Evolutionary conservation across 2,888 invertebrate genomes (phyloP), one percentile per base, ranked within the genome.

Genomic region (Drosophila suboccidentalis): DNA sequence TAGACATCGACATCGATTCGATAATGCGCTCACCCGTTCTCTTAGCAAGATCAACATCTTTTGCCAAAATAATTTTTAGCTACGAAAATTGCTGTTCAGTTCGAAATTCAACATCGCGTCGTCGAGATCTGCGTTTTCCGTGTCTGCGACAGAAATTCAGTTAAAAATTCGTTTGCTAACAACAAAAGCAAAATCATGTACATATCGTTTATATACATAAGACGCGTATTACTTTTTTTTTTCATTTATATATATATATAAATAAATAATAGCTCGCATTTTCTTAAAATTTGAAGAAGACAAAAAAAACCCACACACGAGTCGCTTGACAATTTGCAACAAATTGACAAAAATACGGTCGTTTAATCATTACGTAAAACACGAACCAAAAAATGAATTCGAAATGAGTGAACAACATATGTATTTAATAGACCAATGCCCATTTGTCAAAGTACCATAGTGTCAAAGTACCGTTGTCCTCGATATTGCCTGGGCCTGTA

Each of bases 301-400:
- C 46, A 11, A 46, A 46, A 34, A 46, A 53, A 46, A 57, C 69
- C 71, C 60, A 78, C 67, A 65, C 69, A 69, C 67, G 54, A 71
- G 34, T 63, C 51, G 47, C 49, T 59, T 55, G 72, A 83, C 74
- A 80, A 86, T 88, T 82, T 83, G 87, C 87, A 88, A 83, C 78
- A 88, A 80, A 83, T 87, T 83, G 78, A 75, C 77, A 76, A 78
- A 88, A 79, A 83, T 80, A 72, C 83, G 69, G 65, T 71, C 82
- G 69, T 82, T 86, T 89, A 87, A 87, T 84, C 82, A 89, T 86
- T 86, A 86, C 86, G 86, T 86, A 86, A 86, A 88, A 69, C 82
- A 53, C 58, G 66, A 44, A 43, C 64, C 26, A 73, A 71, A 71
- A 68, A 49, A 41, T 22, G 22, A 22, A 65, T 63, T 22, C 44